Evolutionary conservation across 1,140 invertebrate genomes (phyloP).

Genomic region (Leucophenga varia): DNA sequence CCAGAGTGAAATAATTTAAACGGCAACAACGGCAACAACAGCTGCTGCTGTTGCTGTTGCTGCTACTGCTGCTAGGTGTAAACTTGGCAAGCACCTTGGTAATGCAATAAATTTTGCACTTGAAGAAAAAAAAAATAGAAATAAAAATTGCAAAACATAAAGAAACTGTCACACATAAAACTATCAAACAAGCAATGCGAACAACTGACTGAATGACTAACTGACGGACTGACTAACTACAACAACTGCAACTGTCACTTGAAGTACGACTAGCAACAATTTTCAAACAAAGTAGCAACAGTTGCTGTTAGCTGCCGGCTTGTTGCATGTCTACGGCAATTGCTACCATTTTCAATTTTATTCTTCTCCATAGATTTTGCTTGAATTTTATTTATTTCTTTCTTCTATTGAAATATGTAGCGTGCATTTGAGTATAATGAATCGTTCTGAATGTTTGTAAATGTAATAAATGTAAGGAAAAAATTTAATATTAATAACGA

Average conservation of each 20-base stretch:
- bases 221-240: slow-evolving; percentile 2
- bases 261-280: neutral
- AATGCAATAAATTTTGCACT: slow-evolving; percentile 53
- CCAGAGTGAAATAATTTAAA: too few relatives aligned
- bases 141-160: slow-evolving; percentile 45
- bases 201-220: too few relatives aligned
- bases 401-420: too few relatives aligned
- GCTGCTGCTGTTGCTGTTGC: too few relatives aligned
- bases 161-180: slow-evolving; percentile 53
- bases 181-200: slow-evolving; percentile 26
- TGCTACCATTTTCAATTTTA: slow-evolving; percentile 51
- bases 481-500: too few relatives aligned
- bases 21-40: too few relatives aligned
- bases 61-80: slow-evolving; percentile 19
- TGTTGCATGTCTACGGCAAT: slow-evolving; percentile 44
- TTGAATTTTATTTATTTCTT: too few relatives aligned
- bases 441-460: too few relatives aligned
- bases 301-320: slow-evolving; percentile 10
- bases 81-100: slow-evolving; percentile 37
- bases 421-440: too few relatives aligned
- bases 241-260: slow-evolving; percentile 1
- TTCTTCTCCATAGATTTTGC: slow-evolving; percentile 31
- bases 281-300: slow-evolving; percentile 5
- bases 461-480: too few relatives aligned
- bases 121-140: slow-evolving; percentile 31